These are phyloP conservation scores for Troilus luridus DNA, from an alignment of 2,888 invertebrate species.

Conservation along the genomic window DNA sequence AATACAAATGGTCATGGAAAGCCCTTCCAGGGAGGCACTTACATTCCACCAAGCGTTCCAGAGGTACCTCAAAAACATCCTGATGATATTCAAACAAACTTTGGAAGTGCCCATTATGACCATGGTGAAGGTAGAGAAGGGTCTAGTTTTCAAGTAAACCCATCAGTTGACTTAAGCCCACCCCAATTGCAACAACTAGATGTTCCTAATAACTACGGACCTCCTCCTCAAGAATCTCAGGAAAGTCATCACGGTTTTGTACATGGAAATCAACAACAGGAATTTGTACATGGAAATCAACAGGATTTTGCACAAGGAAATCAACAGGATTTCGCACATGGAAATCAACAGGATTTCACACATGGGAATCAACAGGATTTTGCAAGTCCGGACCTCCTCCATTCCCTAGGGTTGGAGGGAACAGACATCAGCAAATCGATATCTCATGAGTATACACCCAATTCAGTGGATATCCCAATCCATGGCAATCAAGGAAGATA, in stretches of 20 bases:
- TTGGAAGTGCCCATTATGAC: not conserved
- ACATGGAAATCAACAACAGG: not conserved
- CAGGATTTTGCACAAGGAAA: constrained; percentile 31
- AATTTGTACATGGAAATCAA: constrained; percentile 32
- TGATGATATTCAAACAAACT: constrained; percentile 63
- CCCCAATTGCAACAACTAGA: constrained; percentile 58
- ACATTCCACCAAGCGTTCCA: constrained; percentile 67
- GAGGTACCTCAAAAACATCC: constrained; percentile 65
- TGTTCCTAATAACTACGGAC: constrained; percentile 24
- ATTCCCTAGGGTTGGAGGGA: constrained; percentile 65
- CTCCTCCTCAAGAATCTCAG: constrained; percentile 4
- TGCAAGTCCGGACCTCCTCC: constrained; percentile 62
- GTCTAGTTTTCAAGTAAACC: constrained; percentile 29
- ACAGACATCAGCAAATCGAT: constrained; percentile 64
- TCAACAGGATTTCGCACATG: constrained; percentile 33
- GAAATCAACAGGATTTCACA: constrained; percentile 37
- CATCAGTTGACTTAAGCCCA: constrained; percentile 64
- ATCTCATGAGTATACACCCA: constrained; percentile 65
- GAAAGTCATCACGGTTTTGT: constrained; percentile 38
- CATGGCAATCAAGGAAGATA: constrained; percentile 76
- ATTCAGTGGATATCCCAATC: constrained; percentile 71
- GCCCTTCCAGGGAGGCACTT: constrained; percentile 66
- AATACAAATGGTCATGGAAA: constrained; percentile 74
- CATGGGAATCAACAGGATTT: not conserved
- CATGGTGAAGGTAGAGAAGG: constrained; percentile 59